phyloP scores from a whole-genome alignment of 2,113 vertebrate genomes.

The Silurus meridionalis region DNA sequence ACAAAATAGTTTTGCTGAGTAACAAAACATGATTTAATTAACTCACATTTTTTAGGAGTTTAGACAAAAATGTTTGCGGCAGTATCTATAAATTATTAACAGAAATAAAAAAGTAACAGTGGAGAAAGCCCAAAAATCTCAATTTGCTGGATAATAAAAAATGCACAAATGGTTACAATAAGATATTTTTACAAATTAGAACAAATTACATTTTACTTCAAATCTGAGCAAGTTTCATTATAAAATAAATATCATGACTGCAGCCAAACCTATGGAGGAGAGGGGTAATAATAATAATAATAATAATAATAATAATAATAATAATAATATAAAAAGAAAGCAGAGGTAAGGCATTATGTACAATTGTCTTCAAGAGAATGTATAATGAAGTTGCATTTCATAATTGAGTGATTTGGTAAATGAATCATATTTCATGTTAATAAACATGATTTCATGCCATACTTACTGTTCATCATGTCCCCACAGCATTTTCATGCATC shows the following conservation, averaged over 20 bases:
- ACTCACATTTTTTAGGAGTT: background rate
- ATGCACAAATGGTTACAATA: background rate
- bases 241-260: background rate
- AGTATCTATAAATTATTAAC: background rate
- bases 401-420: background rate
- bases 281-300: background rate
- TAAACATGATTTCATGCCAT: background rate
- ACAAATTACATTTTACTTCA: background rate
- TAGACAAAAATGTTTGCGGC: too few species aligned
- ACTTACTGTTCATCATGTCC: constrained; percentile 39
- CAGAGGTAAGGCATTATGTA: background rate
- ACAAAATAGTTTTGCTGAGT: background rate
- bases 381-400: background rate
- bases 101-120: background rate
- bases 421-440: background rate
- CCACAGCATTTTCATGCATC: constrained; percentile 85
- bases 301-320: too few species aligned
- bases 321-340: too few species aligned
- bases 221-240: background rate
- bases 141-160: background rate
- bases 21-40: too few species aligned
- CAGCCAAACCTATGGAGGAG: background rate
- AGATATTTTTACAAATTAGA: background rate
- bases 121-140: background rate
- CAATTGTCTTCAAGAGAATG: background rate